phyloP scores from a whole-genome alignment of 2,113 vertebrate genomes.

The Oryzias melastigma region DNA sequence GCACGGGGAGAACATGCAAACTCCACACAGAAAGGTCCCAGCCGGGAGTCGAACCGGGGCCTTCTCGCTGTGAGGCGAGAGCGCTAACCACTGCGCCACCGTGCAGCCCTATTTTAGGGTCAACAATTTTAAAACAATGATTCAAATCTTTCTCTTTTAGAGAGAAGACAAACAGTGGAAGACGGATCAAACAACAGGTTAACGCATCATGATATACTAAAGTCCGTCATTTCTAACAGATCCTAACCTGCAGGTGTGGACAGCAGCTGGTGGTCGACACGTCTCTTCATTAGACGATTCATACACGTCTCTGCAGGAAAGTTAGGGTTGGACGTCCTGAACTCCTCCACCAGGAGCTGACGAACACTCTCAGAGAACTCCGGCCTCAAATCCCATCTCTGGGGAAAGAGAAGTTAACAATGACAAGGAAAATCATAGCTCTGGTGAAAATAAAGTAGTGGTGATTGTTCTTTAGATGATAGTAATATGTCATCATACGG shows the following conservation, averaged over 20 bases:
- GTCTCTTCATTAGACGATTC: constrained; percentile 79
- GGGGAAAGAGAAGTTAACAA: background rate
- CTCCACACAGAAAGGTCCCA: too few species aligned
- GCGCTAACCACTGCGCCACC: too few species aligned
- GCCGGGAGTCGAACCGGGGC: too few species aligned
- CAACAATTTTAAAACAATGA: background rate
- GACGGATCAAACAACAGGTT: too few species aligned
- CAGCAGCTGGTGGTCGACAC: constrained; percentile 64
- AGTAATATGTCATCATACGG: constrained; percentile 38
- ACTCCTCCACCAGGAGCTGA: constrained; percentile 83
- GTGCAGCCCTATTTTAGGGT: too few species aligned
- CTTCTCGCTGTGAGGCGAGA: too few species aligned
- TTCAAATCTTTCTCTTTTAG: too few species aligned
- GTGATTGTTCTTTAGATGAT: background rate
- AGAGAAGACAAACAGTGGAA: too few species aligned
- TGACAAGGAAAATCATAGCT: background rate
- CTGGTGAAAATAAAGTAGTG: background rate
- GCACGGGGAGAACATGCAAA: too few species aligned
- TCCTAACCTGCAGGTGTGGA: constrained; percentile 71
- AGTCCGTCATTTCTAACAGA: background rate
- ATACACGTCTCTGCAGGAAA: constrained; percentile 85
- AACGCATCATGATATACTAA: too few species aligned
- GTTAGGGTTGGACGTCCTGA: constrained; percentile 78
- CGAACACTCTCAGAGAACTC: constrained; percentile 73
- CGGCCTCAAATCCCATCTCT: constrained; percentile 67